phyloP scores from a whole-genome alignment of 2,888 invertebrate genomes.

The Elysia crispata region DNA sequence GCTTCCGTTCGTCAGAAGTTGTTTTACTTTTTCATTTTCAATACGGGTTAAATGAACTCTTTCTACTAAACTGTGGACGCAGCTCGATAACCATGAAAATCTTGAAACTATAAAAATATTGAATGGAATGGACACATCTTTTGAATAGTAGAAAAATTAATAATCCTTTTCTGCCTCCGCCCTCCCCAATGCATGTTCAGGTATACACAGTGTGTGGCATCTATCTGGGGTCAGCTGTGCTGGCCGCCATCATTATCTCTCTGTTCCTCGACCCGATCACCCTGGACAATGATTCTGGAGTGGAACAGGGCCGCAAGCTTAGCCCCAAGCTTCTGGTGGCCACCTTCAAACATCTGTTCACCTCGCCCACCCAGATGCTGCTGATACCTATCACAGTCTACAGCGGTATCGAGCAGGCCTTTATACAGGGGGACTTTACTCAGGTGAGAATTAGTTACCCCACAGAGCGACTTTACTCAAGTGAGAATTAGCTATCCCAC shows the following conservation, averaged over 20 bases:
- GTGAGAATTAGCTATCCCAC: conserved; percentile 87
- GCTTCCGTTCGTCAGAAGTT: too few species aligned
- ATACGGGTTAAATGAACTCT: too few species aligned
- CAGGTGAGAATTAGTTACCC: conserved; percentile 84
- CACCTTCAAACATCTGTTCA: conserved; percentile 92
- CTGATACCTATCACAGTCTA: conserved; percentile 96
- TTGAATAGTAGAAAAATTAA: too few species aligned
- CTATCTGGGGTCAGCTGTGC: conserved; percentile 90
- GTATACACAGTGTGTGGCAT: conserved; percentile 93
- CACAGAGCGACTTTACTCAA: conserved; percentile 84
- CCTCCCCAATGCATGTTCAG: conserved; percentile 78
- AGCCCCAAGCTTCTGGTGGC: conserved; percentile 76
- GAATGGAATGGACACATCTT: too few species aligned
- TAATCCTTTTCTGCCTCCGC: too few species aligned
- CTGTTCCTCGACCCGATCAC: conserved; percentile 86
- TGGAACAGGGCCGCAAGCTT: conserved; percentile 50
- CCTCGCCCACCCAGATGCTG: conserved; percentile 90
- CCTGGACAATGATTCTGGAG: conserved; percentile 60
- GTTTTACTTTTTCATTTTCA: too few species aligned
- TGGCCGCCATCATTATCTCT: conserved; percentile 91
- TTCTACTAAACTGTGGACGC: too few species aligned
- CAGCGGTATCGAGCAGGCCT: conserved; percentile 98
- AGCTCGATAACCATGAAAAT: too few species aligned
- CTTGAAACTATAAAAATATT: too few species aligned
- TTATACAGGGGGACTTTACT: conserved; percentile 87